Base-by-base conservation (phyloP, 2,888 invertebrate genomes). In the Mycalesis mineus region DNA sequence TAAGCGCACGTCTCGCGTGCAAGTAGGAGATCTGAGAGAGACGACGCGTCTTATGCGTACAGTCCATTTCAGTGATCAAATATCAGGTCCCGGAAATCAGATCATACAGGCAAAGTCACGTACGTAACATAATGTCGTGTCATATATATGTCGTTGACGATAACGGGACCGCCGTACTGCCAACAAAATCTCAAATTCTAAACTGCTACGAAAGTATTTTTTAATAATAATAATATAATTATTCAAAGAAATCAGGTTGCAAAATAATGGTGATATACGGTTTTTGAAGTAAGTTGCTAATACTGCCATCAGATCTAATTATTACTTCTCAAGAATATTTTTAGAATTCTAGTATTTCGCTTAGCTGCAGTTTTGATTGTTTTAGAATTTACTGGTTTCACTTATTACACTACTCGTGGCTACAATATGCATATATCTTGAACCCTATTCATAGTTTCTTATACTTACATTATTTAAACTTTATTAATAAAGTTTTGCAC, bases 401-500 rank as follows among this genome's bases (percentile, higher is more conserved):
- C 13, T 22, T 29, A 33, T 47, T 33, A 33, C 11, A 33, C 33
- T 11, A 11, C 11, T 36, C 36, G 1, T 31, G 2, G 33, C 14
- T 11, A 15, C 33, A 33, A 45, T 3, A n/a, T 33, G 14, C 0
- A 22, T 9, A 47, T 33, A 14, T 15, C 31, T 47, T 17, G 8
- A 4, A 2, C n/a, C 7, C 13, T 45, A 45, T 31, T 29, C 4
- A 31, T 45, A 29, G 7, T 45, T 29, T 45, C 14, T 45, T 14
- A 42, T 2, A 28, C 22, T 22, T 22, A 22, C n/a, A 42, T 45
- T 11, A 45, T 13, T 45, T 45, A 9, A 31, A 31, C 33, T 33
- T 47, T 11, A 31, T 31, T 47, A 47, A 47, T 47, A 33, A 44
- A 44, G 2, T 44, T 28, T 47, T 49, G 49, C 49, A 49, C 49